Evolutionary conservation across 1,140 invertebrate genomes (phyloP).

Genomic region (Megalonaias nervosa): DNA sequence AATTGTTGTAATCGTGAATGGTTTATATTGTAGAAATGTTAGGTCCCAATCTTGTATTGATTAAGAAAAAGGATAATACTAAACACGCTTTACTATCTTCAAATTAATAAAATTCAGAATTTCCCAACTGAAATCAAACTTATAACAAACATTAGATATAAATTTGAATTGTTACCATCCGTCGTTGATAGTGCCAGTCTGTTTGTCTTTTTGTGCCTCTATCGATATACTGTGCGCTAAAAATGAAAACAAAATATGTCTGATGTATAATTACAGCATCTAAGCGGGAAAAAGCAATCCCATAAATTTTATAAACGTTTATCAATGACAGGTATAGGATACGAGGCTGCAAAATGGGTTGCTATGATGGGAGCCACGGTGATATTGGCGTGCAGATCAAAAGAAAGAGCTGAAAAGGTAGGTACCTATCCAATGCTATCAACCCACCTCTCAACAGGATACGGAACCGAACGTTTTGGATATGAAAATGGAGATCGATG

Average conservation of each 20-base stretch:
- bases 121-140: no score
- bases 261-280: background rate
- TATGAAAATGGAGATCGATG: background rate
- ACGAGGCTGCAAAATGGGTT: constrained; percentile 31
- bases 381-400: constrained; percentile 34
- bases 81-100: no score
- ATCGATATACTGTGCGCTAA: background rate
- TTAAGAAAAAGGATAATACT: no score
- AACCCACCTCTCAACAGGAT: background rate
- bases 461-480: background rate
- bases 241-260: background rate
- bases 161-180: no score
- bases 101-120: no score
- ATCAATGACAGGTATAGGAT: constrained; percentile 24
- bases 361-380: constrained; percentile 37
- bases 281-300: no score
- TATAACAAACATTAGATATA: no score
- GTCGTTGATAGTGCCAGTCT: no score
- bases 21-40: no score
- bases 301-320: no score
- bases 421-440: background rate
- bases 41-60: no score
- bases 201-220: background rate
- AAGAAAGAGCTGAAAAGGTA: constrained; percentile 24
- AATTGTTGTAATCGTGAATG: no score